A percentile compares a stretch with the other conserved stretches of the same genome.
Evolutionary conservation across 2,797 vertebrate species (phyloP).

Genomic region (Aldrovandia affinis): DNA sequence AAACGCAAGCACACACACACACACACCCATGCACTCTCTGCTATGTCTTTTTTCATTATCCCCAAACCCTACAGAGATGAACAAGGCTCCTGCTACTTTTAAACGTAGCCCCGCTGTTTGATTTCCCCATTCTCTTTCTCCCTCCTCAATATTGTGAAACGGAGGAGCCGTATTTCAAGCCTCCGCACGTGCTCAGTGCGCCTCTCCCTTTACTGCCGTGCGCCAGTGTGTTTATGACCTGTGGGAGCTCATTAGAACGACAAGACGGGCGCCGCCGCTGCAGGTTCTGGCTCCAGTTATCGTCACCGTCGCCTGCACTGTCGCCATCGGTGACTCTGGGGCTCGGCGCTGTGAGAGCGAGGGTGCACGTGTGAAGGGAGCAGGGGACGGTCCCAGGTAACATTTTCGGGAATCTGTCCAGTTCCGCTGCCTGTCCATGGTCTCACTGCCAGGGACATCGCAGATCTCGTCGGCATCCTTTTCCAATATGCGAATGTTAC

Average conservation of each 20-base stretch:
- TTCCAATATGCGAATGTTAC: neutral
- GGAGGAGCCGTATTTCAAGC: constrained; percentile 1
- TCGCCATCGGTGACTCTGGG: neutral
- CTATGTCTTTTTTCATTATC: neutral
- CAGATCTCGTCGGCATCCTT: neutral
- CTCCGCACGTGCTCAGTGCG: constrained; percentile 8
- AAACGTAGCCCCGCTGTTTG: neutral
- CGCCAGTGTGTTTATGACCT: constrained; percentile 53
- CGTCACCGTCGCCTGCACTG: constrained; percentile 6
- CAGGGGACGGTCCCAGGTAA: neutral
- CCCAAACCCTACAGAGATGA: neutral
- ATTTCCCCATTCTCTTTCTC: neutral
- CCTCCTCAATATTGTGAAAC: neutral
- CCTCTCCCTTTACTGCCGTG: constrained; percentile 44
- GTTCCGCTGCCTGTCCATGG: neutral
- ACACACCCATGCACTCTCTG: neutral
- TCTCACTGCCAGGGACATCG: neutral
- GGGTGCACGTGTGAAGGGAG: neutral
- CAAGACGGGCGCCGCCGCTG: constrained; percentile 51
- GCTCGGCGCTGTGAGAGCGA: neutral
- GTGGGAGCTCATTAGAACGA: constrained; percentile 58
- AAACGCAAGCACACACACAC: neutral
- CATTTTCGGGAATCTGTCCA: constrained; percentile 5
- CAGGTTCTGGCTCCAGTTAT: constrained; percentile 34
- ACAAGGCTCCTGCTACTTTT: neutral